Percentiles rank a stretch among this genome's conserved stretches.
phyloP scores from a whole-genome alignment of 2,113 vertebrate genomes.

The Centropus bengalensis region DNA sequence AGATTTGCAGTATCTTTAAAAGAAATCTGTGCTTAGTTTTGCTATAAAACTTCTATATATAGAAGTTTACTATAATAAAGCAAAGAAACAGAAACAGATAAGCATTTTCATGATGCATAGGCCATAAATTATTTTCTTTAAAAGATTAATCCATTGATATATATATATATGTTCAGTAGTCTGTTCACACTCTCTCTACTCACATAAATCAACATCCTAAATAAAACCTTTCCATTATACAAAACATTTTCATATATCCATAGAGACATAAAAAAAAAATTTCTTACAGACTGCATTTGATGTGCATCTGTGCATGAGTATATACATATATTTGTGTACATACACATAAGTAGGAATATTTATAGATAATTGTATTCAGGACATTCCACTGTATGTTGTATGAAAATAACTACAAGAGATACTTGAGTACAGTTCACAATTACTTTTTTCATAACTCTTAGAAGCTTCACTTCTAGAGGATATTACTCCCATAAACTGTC shows the following conservation, averaged over 20 bases:
- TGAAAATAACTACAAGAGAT: neutral
- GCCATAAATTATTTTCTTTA: neutral
- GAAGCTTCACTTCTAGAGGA: neutral
- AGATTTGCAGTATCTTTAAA: neutral
- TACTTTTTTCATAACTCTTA: neutral
- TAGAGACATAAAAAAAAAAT: neutral
- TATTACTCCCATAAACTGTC: neutral
- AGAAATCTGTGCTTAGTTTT: neutral
- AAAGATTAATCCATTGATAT: neutral
- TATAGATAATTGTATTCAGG: neutral
- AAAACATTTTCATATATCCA: neutral
- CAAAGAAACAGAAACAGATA: neutral
- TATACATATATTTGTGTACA: neutral
- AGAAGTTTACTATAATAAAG: neutral
- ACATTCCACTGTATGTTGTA: neutral
- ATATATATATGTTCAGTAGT: neutral
- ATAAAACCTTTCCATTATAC: neutral
- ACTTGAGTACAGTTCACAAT: neutral
- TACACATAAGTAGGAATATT: neutral
- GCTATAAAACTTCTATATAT: neutral
- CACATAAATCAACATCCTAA: neutral
- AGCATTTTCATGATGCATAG: neutral
- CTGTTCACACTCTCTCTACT: neutral
- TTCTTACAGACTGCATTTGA: neutral
- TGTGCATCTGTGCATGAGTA: neutral